A percentile compares a stretch with the other conserved stretches of the same genome.
Evolutionary conservation across 2,888 invertebrate species (phyloP).

Genomic region (Mystacides longicornis): DNA sequence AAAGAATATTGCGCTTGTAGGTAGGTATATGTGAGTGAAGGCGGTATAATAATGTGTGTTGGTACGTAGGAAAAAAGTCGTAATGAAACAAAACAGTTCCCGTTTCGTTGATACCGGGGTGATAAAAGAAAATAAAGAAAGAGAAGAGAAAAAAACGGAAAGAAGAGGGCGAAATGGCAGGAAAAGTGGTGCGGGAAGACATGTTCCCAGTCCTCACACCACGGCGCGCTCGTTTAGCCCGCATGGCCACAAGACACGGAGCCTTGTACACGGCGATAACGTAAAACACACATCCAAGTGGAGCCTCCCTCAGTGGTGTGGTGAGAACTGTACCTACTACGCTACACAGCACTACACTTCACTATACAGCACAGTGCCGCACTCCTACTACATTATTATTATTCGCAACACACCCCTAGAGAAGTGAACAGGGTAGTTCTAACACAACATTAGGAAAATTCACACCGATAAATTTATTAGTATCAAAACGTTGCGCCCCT

Average conservation of each 20-base stretch:
- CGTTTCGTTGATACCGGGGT: neutral
- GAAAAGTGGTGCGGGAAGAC: neutral
- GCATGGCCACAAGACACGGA: slow-evolving; percentile 14
- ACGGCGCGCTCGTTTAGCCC: neutral
- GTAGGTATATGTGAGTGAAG: neutral
- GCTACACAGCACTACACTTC: too few relatives aligned
- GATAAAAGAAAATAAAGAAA: neutral
- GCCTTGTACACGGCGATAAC: slow-evolving; percentile 13
- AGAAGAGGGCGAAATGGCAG: neutral
- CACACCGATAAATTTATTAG: too few relatives aligned
- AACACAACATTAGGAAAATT: too few relatives aligned
- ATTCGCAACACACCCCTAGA: too few relatives aligned
- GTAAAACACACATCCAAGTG: slow-evolving; percentile 15
- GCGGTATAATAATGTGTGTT: neutral
- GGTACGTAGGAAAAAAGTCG: neutral
- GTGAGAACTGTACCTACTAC: too few relatives aligned
- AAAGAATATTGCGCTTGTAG: too few relatives aligned
- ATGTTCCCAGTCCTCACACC: neutral
- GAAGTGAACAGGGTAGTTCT: too few relatives aligned
- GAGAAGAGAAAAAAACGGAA: neutral
- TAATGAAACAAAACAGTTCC: slow-evolving; percentile 1
- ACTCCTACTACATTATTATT: too few relatives aligned
- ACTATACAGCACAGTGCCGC: too few relatives aligned
- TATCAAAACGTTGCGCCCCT: too few relatives aligned
- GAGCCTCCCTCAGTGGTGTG: too few relatives aligned